phyloP scores from a whole-genome alignment of 2,888 invertebrate species.

The Agonopterix arenella region DNA sequence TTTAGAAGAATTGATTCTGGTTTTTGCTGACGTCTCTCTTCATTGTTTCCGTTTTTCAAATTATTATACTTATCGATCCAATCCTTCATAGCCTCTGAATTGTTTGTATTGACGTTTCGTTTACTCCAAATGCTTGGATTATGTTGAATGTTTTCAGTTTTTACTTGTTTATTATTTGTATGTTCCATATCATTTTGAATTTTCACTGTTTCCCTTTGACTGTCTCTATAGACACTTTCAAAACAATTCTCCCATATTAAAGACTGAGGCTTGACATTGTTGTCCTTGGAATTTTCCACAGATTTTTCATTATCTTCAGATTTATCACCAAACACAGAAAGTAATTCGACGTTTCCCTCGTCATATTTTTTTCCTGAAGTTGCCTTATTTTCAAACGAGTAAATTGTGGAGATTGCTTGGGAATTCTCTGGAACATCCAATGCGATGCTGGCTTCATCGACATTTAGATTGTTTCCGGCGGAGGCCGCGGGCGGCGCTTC shows the following conservation, averaged over 20 bases:
- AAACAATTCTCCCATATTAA: conserved; percentile 60
- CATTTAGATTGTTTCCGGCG: conserved; percentile 67
- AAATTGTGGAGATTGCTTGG: conserved; percentile 58
- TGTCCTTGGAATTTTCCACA: conserved; percentile 10
- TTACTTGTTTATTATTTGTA: conserved; percentile 14
- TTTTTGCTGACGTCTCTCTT: conserved; percentile 38
- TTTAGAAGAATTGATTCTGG: conserved; percentile 30
- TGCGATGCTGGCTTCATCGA: conserved; percentile 32
- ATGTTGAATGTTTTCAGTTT: conserved; percentile 17
- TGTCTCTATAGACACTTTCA: conserved; percentile 41
- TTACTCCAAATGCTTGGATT: conserved; percentile 42
- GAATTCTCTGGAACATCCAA: conserved; percentile 46
- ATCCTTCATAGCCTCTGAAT: conserved; percentile 36
- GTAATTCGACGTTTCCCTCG: conserved; percentile 34
- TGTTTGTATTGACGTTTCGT: conserved; percentile 37
- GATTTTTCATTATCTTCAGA: conserved; percentile 16
- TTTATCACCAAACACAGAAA: conserved; percentile 22
- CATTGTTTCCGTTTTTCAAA: conserved; percentile 41
- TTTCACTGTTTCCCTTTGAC: conserved; percentile 24
- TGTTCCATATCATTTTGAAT: conserved; percentile 34
- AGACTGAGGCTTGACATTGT: conserved; percentile 29
- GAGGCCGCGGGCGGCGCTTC: conserved; percentile 50
- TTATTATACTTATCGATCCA: conserved; percentile 54
- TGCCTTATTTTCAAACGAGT: conserved; percentile 36
- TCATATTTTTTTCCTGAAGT: conserved; percentile 35